Percentiles rank a stretch among this genome's conserved stretches.
Evolutionary conservation across 2,797 vertebrate genomes (phyloP).

Genomic region (Prunella strophiata): DNA sequence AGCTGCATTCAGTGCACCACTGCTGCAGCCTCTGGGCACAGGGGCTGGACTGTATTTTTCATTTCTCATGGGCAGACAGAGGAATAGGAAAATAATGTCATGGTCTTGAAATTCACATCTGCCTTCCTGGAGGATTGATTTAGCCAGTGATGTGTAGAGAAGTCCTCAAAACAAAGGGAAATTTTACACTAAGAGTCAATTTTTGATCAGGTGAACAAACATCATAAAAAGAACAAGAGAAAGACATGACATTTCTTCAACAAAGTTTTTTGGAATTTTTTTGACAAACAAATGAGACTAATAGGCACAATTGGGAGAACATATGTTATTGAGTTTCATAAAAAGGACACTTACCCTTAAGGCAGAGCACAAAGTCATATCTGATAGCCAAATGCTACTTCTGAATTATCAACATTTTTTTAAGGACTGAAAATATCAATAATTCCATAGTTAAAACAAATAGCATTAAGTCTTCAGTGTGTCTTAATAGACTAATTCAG

Average conservation of each 20-base stretch:
- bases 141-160: neutral
- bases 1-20: neutral
- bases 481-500: neutral
- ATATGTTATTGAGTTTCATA: neutral
- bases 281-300: neutral
- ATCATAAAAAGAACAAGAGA: neutral
- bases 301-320: neutral
- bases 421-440: neutral
- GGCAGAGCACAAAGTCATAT: neutral
- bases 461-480: neutral
- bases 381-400: neutral
- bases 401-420: neutral
- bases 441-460: constrained; percentile 2
- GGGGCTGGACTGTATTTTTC: no score
- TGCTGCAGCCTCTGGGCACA: neutral
- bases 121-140: neutral
- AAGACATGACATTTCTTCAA: neutral
- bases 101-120: neutral
- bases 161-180: neutral
- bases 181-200: neutral
- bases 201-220: neutral
- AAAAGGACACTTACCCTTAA: neutral
- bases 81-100: fast-evolving
- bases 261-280: neutral
- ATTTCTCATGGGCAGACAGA: neutral